Evolutionary conservation across 2,113 vertebrate genomes (phyloP), one percentile per base, ranked within the genome.

Genomic region (Myrmecophaga tridactyla): DNA sequence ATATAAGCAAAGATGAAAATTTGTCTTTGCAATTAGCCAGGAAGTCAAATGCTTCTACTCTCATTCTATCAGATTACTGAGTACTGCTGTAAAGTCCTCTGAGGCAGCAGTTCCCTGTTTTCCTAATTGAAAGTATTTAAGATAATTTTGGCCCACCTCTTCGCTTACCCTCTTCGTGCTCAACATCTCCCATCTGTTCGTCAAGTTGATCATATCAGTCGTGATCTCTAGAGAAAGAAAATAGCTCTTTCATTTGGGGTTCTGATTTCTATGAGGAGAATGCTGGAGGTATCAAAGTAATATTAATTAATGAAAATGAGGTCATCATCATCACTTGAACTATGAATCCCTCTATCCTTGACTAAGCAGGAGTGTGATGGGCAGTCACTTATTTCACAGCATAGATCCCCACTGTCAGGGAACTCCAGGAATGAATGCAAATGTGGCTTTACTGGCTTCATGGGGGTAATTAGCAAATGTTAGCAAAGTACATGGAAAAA

Each of bases 241-340:
- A 94, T 20, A 81, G 6, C 41, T 67, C 62, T 84, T 93, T 90
- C 58, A 82, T 65, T 77, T 70, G 53, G 27, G n/a, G 15, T 63
- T 94, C 83, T 90, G 48, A 73, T 81, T 96, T 94, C 89, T 92
- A 92, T n/a, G 73, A 94, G 41, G 21, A 80, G n/a, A 93, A 77
- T 23, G 11, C 70, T 76, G 41, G 27, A 86, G 60, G 53, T 78
- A 56, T 29, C 81, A 67, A 89, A 81, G 81, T 95, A 86, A 80
- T 92, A 85, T 92, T 90, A 96, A 95, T 90, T 92, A 95, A 93
- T 87, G 84, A 92, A 89, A 84, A 94, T 85, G 82, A 88, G 56
- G 73, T 82, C 88, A 62, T 92, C 65, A 96, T 86, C 62, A 82
- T 96, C 86, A 63, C 43, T 58, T 63, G 69, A 34, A 86, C 86